phyloP scores from a whole-genome alignment of 2,113 vertebrate genomes.

The Haliaeetus leucogaster region DNA sequence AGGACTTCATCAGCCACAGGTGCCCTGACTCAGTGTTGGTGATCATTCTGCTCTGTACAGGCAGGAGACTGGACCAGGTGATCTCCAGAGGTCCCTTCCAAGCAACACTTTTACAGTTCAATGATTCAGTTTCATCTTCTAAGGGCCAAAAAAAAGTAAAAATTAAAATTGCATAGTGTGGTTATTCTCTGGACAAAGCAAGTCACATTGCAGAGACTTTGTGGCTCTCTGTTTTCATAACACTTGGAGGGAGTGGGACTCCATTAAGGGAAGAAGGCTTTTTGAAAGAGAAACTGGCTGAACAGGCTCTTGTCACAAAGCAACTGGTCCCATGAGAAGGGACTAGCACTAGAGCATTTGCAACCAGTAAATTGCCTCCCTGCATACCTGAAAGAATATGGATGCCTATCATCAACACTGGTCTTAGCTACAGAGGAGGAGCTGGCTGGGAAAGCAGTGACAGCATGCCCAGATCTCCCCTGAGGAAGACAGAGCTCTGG shows the following conservation, averaged over 20 bases:
- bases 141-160: background rate
- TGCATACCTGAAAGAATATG: background rate
- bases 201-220: background rate
- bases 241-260: background rate
- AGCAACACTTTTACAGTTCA: background rate
- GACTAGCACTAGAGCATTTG: background rate
- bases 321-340: background rate
- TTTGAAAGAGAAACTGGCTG: background rate
- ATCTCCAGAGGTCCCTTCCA: background rate
- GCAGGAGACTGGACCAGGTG: background rate
- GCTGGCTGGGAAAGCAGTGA: background rate
- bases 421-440: background rate
- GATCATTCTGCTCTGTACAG: background rate
- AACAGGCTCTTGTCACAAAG: background rate
- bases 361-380: background rate
- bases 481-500: background rate
- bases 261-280: background rate
- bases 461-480: background rate
- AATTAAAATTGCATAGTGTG: background rate
- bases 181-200: background rate
- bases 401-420: background rate
- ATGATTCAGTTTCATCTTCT: background rate
- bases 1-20: background rate
- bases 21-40: background rate
- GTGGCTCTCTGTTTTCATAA: background rate